Evolutionary conservation across 64 coral and sea anemone genomes (phyloP), one percentile per base, ranked within the genome.

Genomic region (Cladopsammia gracilis): DNA sequence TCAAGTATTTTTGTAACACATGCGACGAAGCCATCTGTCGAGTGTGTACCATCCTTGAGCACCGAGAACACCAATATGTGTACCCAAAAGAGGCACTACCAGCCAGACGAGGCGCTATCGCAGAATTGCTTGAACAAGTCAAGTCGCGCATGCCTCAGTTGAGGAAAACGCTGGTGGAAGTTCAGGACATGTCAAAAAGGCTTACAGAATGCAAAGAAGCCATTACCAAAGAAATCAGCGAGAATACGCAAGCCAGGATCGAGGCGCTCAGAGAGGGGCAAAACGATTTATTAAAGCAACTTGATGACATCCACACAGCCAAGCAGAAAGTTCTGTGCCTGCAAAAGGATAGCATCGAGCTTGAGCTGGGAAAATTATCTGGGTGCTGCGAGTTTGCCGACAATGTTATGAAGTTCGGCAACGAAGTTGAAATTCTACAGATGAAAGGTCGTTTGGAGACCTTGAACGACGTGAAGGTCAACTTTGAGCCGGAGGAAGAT

Each of bases 1-100:
- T 99, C 94, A 99, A 99, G 77, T 99, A 99, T 64, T 99, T 96
- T 48, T 99, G 98, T 52, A 94, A 94, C 25, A 96, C 98, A 19
- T 99, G 98, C 25, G 98, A 99, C n/a, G 95, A 96, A 66, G 92
- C 98, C 9, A 96, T 99, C 13, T 99, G 98, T 57, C 88, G 98
- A 56, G 98, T 99, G 4, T 99, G 98, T 25, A 99, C 98, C 1
- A 99, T 99, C 24, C 58, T 99, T 15, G 98, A 99, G 73, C 98
- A 99, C 34, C 83, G 98, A 3, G 98, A 99, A 66, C 98, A 99
- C 62, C 91, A 96, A 51, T 98, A 93, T 71, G 94, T 95, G 10
- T 96, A 83, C 61, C 90, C 94, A 0, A 97, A 94, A 69, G 96
- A 97, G 8, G 96, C 96, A 6, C 56, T 97, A 14, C 96, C 96